phyloP scores from a whole-genome alignment of 2,797 vertebrate species.

The Crenichthys baileyi region DNA sequence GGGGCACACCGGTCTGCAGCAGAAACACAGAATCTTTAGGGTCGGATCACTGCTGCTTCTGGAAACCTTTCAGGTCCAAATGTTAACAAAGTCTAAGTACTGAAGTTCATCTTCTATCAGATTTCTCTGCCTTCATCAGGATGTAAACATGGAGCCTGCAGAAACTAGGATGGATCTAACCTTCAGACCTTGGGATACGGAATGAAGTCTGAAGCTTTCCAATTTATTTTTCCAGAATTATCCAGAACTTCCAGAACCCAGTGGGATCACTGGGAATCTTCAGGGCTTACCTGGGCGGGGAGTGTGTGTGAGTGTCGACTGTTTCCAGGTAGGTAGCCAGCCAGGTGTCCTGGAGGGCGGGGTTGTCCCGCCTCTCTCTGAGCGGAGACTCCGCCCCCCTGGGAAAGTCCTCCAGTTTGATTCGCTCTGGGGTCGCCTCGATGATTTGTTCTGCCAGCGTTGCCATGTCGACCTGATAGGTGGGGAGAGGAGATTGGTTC shows the following conservation, averaged over 20 bases:
- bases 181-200: too few relatives aligned
- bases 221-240: background rate
- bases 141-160: too few relatives aligned
- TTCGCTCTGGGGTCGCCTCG: slow-evolving; percentile 89
- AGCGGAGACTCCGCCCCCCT: slow-evolving; percentile 77
- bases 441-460: slow-evolving; percentile 91
- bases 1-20: slow-evolving; percentile 65
- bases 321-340: slow-evolving; percentile 89
- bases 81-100: too few relatives aligned
- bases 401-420: slow-evolving; percentile 89
- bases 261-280: background rate
- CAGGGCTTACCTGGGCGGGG: slow-evolving; percentile 77
- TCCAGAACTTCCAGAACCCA: background rate
- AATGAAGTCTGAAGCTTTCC: too few relatives aligned
- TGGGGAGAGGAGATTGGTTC: fast-evolving
- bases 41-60: fast-evolving
- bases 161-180: too few relatives aligned
- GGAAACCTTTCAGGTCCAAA: too few relatives aligned
- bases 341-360: slow-evolving; percentile 86
- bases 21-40: background rate
- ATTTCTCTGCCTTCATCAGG: too few relatives aligned
- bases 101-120: too few relatives aligned
- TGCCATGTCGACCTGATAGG: slow-evolving; percentile 88
- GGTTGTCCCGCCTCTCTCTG: slow-evolving; percentile 83
- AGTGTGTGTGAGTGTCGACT: slow-evolving; percentile 81